Evolutionary conservation across 2,888 invertebrate species (phyloP), one percentile per base, ranked within the genome.

Genomic region (Heteromurus nitidus): DNA sequence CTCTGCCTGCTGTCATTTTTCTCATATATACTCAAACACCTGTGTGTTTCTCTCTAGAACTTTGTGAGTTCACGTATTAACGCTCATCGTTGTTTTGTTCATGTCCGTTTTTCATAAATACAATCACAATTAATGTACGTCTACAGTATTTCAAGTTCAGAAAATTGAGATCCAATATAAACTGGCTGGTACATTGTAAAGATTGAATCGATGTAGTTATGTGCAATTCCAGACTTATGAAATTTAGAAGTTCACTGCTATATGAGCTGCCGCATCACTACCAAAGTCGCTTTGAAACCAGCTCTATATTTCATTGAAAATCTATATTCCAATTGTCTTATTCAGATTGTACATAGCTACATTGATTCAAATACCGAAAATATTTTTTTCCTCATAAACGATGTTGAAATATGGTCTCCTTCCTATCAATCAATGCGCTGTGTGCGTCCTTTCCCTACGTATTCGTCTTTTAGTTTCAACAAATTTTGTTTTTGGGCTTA

Each of bases 51-150:
- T n/a, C n/a, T n/a, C n/a, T n/a, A n/a, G n/a, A n/a, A n/a, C n/a
- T n/a, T n/a, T n/a, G n/a, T n/a, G n/a, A n/a, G n/a, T n/a, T n/a
- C n/a, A n/a, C n/a, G n/a, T n/a, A n/a, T n/a, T n/a, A n/a, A n/a
- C n/a, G n/a, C n/a, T n/a, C n/a, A n/a, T n/a, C n/a, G 47, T 73
- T 36, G 44, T 60, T 68, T 44, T 60, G 60, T 22, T 70, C 44
- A 26, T 44, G 50, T 64, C 53, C 53, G 50, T 64, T 67, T 55
- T 50, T 50, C 44, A 47, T 60, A 68, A 50, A 31, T 44, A 76
- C 69, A 69, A 77, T 77, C 77, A 77, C 77, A 77, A 77, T 77
- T 62, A 76, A 69, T 77, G 77, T 77, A 77, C 70, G 77, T 69
- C 76, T 77, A 69, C 68, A 76, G 31, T 77, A 69, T 69, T 77